Evolutionary conservation across 2,113 vertebrate genomes (phyloP), one percentile per base, ranked within the genome.

Genomic region (Sardina pilchardus): DNA sequence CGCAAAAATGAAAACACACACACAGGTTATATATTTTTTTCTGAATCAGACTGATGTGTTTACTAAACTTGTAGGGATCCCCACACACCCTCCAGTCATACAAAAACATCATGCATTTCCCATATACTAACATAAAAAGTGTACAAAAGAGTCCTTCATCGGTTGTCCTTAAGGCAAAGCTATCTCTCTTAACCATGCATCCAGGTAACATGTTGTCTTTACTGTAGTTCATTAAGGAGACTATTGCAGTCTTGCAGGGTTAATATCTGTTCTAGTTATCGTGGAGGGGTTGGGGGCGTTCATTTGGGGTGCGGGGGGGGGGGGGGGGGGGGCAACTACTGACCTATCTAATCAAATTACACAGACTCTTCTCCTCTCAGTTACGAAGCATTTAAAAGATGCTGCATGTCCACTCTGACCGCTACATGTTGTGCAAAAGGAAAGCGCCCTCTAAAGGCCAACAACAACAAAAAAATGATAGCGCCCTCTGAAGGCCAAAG

Each of bases 171-270:
- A 85, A 86, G 47, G 88, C 83, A 86, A 89, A 84, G 86, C 81
- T 92, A 93, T 87, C 88, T 91, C 89, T 90, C 71, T 39, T 87
- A 90, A 90, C 92, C 89, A 93, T 92, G 93, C 90, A 92, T 91
- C 88, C 81, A 36, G 6, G 14, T 78, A 78, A 39, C 71, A 78
- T 39, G 30, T 36, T 16, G 16, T 36, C 9, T 34, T 34, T 16
- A 78, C 71, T 78, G 67, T 75, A 75, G 26, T 34, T 78, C 30
- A 78, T 36, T 16, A 78, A 30, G 67, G 30, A 34, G 30, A 36
- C 39, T 14, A 75, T 34, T 16, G 67, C 67, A 34, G 12, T 14
- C 30, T 75, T 12, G 10, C 14, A 36, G 34, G 30, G 14, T 78
- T 36, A 78, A 16, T 36, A 78, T 78, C 34, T 78, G 26, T 36